Percentiles rank a stretch among this genome's conserved stretches.
Conservation (phyloP, 2,113 vertebrate species). For the Eulacestoma nigropectus region DNA sequence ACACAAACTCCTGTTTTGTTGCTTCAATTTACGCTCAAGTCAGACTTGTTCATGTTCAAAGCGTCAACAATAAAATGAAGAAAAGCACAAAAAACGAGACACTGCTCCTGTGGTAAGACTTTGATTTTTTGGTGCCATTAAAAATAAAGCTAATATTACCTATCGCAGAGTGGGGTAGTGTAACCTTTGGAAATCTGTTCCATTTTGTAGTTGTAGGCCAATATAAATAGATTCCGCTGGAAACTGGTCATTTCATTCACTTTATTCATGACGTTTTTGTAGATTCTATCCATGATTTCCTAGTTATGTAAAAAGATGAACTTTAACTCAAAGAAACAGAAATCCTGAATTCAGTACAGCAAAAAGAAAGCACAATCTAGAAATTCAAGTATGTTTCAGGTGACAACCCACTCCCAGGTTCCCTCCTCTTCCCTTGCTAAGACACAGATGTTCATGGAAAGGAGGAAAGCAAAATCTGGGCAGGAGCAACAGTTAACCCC, state of each 20-base stretch:
- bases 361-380: background rate
- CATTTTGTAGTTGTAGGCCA: conserved; percentile 98
- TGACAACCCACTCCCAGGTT: background rate
- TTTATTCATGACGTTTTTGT: conserved; percentile 93
- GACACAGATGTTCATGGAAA: background rate
- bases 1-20: background rate
- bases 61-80: background rate
- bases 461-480: background rate
- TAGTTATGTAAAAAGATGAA: conserved; percentile 44
- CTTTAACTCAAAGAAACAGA: background rate
- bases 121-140: background rate
- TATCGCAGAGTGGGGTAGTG: conserved; percentile 88
- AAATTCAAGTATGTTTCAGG: background rate
- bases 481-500: background rate
- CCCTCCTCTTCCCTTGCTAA: background rate
- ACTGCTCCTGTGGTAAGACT: background rate
- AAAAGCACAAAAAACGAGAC: background rate
- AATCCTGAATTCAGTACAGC: background rate
- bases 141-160: conserved; percentile 59
- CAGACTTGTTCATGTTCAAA: background rate
- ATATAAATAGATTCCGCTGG: conserved; percentile 85
- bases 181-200: conserved; percentile 87
- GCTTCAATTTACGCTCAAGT: background rate
- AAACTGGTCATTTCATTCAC: conserved; percentile 88
- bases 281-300: conserved; percentile 98